These are phyloP conservation scores for Alectura lathami DNA, from an alignment of 2,113 vertebrate species.

Conservation along the genomic window DNA sequence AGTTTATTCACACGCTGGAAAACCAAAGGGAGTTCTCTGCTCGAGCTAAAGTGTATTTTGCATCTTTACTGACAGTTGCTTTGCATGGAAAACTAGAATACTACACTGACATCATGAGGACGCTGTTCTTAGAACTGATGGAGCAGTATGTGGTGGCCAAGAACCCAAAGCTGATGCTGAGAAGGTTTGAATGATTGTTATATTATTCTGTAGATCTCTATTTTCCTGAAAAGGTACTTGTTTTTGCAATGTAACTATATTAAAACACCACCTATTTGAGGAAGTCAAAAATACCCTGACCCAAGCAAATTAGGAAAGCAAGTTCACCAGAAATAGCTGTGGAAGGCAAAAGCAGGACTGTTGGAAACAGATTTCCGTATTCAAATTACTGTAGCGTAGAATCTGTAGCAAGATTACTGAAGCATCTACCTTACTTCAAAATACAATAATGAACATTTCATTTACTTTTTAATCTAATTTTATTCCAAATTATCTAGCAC, in stretches of 20 bases:
- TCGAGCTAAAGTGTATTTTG: constrained; percentile 90
- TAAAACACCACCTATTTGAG: neutral
- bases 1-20: constrained; percentile 97
- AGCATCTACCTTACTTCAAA: neutral
- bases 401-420: neutral
- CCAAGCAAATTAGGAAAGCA: neutral
- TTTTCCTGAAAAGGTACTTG: neutral
- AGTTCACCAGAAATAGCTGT: neutral
- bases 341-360: neutral
- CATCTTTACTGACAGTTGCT: constrained; percentile 94
- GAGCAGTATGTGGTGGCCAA: constrained; percentile 94
- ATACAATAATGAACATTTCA: neutral
- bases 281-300: neutral
- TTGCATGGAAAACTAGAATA: constrained; percentile 97
- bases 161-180: constrained; percentile 97
- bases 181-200: constrained; percentile 81
- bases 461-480: constrained; percentile 15
- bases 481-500: neutral
- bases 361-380: neutral
- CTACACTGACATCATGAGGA: constrained; percentile 96
- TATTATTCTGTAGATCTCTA: neutral
- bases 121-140: constrained; percentile 93
- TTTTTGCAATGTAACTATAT: neutral
- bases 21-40: constrained; percentile 91
- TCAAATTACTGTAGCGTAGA: neutral